Base-by-base conservation (phyloP, 2,113 vertebrate genomes). In the Sitta europaea region DNA sequence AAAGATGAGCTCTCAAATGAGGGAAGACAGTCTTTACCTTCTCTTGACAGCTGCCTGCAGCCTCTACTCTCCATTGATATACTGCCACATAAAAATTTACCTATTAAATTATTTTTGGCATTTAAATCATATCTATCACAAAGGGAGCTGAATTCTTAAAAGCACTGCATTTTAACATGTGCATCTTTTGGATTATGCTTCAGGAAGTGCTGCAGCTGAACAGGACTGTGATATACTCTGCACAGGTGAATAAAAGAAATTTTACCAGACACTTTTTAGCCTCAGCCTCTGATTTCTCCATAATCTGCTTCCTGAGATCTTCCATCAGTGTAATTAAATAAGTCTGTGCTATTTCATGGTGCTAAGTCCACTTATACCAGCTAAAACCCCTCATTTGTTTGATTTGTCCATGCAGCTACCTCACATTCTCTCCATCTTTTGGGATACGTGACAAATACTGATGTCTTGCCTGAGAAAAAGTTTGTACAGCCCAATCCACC, bases 391-490 rank as follows among this genome's bases (percentile, higher is more conserved):
- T 76, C 43, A 43, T 0, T 5, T 61, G 7, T 65, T 84, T 4
- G 3, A 20, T 61, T 57, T 91, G 58, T 38, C 71, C 66, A 2
- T 4, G 35, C 54, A 90, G 66, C 54, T 15, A 27, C 77, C 58
- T 91, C 84, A 66, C 0, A 0, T 73, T 81, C 73, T 66, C 28
- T 58, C 77, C 24, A 47, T 70, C 91, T 82, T 90, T 76, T 3
- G 11, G 74, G 54, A 53, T 68, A 73, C 0, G 16, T 80, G 94
- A 92, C 90, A 92, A 93, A 90, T 73, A 94, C 45, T 70, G 81
- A 90, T 80, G 62, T 82, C 58, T 79, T 83, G 75, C 71, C 28
- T n/a, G 74, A 88, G 67, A 62, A 94, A 86, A 96, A 91, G 84
- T 90, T 66, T 31, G 45, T 73, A 66, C 20, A 4, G 65, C 77